A percentile compares a stretch with the other conserved stretches of the same genome.
These are phyloP conservation scores for Drosophila ananassae DNA, from an alignment of 1,140 invertebrate species.

Conservation along the genomic window DNA sequence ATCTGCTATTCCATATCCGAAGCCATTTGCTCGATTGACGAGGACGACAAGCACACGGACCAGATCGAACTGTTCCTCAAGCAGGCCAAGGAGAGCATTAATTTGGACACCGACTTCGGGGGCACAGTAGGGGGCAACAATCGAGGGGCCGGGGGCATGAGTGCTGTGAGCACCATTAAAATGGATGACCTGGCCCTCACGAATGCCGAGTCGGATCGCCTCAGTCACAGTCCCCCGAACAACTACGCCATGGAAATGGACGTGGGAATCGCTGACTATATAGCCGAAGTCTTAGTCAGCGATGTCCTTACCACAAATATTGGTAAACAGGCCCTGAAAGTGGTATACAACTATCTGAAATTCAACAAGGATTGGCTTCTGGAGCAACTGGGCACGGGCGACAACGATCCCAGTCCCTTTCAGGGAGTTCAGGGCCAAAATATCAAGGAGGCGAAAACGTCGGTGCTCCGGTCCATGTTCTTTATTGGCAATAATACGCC, in stretches of 20 bases:
- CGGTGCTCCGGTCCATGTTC: constrained; percentile 89
- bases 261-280: constrained; percentile 84
- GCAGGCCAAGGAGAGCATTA: constrained; percentile 85
- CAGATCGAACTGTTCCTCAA: constrained; percentile 87
- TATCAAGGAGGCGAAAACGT: constrained; percentile 85
- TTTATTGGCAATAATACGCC: constrained; percentile 88
- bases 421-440: constrained; percentile 81
- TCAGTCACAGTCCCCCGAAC: constrained; percentile 74
- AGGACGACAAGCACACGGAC: constrained; percentile 89
- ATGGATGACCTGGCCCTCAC: constrained; percentile 80
- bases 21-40: constrained; percentile 90
- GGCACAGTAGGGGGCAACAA: constrained; percentile 22
- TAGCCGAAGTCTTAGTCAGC: constrained; percentile 85
- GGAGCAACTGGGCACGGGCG: constrained; percentile 85
- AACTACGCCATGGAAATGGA: constrained; percentile 82
- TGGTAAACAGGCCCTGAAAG: constrained; percentile 86
- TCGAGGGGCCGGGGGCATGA: constrained; percentile 61
- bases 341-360: constrained; percentile 87
- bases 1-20: constrained; percentile 88
- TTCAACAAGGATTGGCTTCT: constrained; percentile 88
- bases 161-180: constrained; percentile 78
- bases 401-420: constrained; percentile 73
- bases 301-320: constrained; percentile 85
- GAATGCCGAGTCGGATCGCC: constrained; percentile 68
- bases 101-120: constrained; percentile 70